Conservation (phyloP, 2,888 invertebrate genomes). For the Hanleya hanleyi region DNA sequence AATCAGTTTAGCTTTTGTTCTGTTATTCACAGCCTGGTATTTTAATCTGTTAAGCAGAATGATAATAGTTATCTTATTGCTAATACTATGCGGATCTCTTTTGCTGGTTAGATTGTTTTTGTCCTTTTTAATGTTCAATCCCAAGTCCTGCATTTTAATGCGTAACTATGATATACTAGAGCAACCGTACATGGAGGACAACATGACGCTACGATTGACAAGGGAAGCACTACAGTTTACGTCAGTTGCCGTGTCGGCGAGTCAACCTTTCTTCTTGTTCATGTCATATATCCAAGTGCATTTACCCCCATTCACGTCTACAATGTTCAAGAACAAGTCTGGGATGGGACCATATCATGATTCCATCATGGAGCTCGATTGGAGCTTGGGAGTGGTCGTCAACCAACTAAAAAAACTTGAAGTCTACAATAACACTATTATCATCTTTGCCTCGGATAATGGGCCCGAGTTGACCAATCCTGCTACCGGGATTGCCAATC, state of each 20-base stretch:
- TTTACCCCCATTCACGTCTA: constrained; percentile 21
- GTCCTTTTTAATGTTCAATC: constrained; percentile 17
- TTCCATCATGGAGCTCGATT: constrained; percentile 30
- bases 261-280: constrained; percentile 26
- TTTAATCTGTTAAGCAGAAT: constrained; percentile 6
- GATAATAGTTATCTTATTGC: constrained; percentile 1
- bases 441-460: constrained; percentile 34
- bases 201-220: constrained; percentile 21
- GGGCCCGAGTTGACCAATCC: constrained; percentile 24
- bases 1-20: constrained; percentile 5
- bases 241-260: constrained; percentile 12
- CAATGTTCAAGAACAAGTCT: constrained; percentile 19
- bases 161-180: constrained; percentile 23
- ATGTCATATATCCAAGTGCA: constrained; percentile 27
- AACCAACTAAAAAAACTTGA: constrained; percentile 18
- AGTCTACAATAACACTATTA: constrained; percentile 20
- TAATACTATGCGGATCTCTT: constrained; percentile 11
- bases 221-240: constrained; percentile 20
- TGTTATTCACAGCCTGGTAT: constrained; percentile 14
- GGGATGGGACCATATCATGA: constrained; percentile 28
- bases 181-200: constrained; percentile 30
- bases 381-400: constrained; percentile 32
- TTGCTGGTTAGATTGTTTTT: neutral
- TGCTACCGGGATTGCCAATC: neutral
- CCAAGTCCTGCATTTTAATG: constrained; percentile 22